A percentile compares a stretch with the other conserved stretches of the same genome.
phyloP scores from a whole-genome alignment of 2,888 invertebrate genomes.

The Protonemura montana region DNA sequence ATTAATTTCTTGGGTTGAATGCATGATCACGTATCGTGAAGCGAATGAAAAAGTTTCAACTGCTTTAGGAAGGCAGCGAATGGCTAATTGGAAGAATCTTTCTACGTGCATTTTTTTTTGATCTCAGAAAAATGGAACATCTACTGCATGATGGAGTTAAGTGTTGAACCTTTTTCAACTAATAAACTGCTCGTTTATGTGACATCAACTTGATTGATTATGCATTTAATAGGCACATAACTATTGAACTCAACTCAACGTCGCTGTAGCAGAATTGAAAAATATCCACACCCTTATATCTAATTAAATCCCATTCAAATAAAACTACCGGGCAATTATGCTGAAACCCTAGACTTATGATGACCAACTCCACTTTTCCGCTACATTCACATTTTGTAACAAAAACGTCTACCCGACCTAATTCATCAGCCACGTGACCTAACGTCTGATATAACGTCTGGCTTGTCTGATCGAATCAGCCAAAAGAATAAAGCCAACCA shows the following conservation, averaged over 20 bases:
- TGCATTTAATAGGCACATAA: too few species aligned
- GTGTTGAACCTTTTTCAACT: too few species aligned
- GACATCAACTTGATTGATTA: too few species aligned
- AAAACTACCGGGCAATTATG: neutral
- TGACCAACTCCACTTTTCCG: neutral
- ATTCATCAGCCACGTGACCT: conserved; percentile 12
- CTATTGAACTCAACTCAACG: too few species aligned
- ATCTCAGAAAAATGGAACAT: too few species aligned
- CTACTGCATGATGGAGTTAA: too few species aligned
- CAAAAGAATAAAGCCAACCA: neutral
- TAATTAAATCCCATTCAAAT: neutral
- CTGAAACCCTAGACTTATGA: neutral
- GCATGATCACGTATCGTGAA: neutral
- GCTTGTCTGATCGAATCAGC: conserved; percentile 7
- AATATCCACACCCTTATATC: neutral
- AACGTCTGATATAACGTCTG: neutral
- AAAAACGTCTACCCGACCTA: neutral
- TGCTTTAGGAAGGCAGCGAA: too few species aligned
- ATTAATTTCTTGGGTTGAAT: neutral
- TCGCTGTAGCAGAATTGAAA: too few species aligned
- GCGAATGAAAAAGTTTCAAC: too few species aligned
- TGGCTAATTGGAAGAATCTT: too few species aligned
- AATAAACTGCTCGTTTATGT: too few species aligned
- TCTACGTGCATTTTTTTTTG: too few species aligned
- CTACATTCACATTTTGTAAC: neutral